Evolutionary conservation across 1,140 invertebrate species (phyloP).

Genomic region (Schlechtendalia chinensis): DNA sequence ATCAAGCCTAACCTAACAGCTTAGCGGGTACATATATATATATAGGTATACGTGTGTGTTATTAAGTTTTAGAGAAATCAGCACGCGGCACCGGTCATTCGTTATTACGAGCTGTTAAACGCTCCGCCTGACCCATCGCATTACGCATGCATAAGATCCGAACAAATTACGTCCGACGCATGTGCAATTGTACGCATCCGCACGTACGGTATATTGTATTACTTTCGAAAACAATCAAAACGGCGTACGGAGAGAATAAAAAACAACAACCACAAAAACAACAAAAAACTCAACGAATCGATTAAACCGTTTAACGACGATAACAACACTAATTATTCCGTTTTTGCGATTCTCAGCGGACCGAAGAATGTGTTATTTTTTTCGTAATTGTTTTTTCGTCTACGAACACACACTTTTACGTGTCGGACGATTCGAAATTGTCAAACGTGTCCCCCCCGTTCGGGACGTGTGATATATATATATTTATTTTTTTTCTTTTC

Average conservation of each 20-base stretch:
- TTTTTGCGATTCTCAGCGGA: background rate
- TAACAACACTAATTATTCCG: background rate
- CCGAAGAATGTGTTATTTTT: no score
- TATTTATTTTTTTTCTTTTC: no score
- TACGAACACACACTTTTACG: no score
- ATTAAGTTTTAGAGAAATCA: conserved; percentile 36
- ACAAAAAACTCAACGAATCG: conserved; percentile 12
- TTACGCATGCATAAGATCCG: background rate
- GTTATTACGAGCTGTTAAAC: conserved; percentile 23
- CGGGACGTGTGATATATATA: no score
- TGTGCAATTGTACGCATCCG: background rate
- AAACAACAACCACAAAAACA: no score
- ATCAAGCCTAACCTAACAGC: background rate
- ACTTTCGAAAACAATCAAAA: conserved; percentile 15
- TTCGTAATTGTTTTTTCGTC: no score
- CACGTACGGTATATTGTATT: no score
- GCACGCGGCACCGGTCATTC: background rate
- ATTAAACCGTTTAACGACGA: background rate
- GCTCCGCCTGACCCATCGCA: background rate
- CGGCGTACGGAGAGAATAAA: no score
- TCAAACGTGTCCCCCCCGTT: no score
- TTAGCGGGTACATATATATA: background rate
- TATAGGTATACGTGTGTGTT: no score
- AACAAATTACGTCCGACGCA: background rate
- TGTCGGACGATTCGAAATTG: no score